phyloP scores from a whole-genome alignment of 2,888 invertebrate species.

The Galerucella nymphaeae region DNA sequence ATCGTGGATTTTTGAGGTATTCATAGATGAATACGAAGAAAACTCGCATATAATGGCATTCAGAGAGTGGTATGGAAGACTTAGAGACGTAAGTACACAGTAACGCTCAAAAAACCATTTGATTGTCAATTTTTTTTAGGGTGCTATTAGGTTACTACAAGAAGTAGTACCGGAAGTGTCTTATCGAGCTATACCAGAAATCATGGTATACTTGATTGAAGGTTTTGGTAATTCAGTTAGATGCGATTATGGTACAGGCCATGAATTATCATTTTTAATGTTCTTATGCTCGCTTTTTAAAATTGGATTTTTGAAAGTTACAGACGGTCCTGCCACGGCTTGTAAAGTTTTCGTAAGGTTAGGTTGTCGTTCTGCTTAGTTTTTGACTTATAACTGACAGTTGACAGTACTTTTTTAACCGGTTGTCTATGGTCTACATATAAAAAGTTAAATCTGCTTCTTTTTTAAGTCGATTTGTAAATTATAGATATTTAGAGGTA shows the following conservation, averaged over 20 bases:
- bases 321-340: slow-evolving; percentile 85
- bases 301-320: slow-evolving; percentile 78
- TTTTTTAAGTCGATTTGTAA: background rate
- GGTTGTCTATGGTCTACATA: no score
- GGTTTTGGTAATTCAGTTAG: slow-evolving; percentile 95
- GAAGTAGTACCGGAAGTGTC: slow-evolving; percentile 73
- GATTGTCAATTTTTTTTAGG: slow-evolving; percentile 64
- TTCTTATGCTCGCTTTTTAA: slow-evolving; percentile 94
- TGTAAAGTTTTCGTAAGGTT: slow-evolving; percentile 80
- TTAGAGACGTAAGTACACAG: slow-evolving; percentile 64
- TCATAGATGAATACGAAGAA: slow-evolving; percentile 91
- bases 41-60: slow-evolving; percentile 97
- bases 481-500: slow-evolving; percentile 81
- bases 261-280: slow-evolving; percentile 96
- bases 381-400: no score
- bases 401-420: no score
- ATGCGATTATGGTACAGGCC: slow-evolving; percentile 99
- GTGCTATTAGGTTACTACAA: slow-evolving; percentile 72
- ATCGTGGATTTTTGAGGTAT: slow-evolving; percentile 81
- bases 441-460: background rate
- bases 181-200: slow-evolving; percentile 81
- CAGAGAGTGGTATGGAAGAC: slow-evolving; percentile 80
- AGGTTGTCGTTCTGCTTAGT: slow-evolving; percentile 64
- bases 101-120: no score
- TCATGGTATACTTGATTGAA: slow-evolving; percentile 88